A percentile compares a stretch with the other conserved stretches of the same genome.
Conservation (phyloP, 2,888 invertebrate species). For the Cosmorhoe ocellata region DNA sequence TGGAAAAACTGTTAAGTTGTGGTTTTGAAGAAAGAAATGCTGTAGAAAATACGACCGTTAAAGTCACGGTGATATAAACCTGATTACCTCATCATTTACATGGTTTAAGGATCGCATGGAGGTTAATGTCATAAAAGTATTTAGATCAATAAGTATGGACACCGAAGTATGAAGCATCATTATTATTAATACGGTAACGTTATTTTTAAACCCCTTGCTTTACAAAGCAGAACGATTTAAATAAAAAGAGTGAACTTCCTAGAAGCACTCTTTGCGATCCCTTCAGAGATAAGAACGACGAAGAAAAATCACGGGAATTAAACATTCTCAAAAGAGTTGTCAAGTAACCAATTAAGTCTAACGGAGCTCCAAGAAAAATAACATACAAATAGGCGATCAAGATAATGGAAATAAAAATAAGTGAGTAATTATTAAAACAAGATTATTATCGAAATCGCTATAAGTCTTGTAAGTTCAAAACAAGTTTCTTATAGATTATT, state of each 20-base stretch:
- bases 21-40: neutral
- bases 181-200: neutral
- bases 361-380: slow-evolving; percentile 65
- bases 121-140: no score
- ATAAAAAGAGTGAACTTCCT: slow-evolving; percentile 41
- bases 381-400: slow-evolving; percentile 75
- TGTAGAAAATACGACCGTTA: neutral
- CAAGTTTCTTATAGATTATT: slow-evolving; percentile 75
- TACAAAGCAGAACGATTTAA: slow-evolving; percentile 37
- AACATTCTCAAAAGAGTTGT: slow-evolving; percentile 72
- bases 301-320: slow-evolving; percentile 71
- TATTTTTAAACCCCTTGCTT: neutral
- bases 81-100: no score
- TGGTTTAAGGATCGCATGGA: no score
- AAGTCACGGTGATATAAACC: no score
- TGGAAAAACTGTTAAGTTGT: neutral
- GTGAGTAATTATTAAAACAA: slow-evolving; percentile 78
- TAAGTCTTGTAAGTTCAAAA: slow-evolving; percentile 72
- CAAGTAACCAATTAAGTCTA: slow-evolving; percentile 69
- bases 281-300: slow-evolving; percentile 58
- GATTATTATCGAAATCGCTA: slow-evolving; percentile 78
- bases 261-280: slow-evolving; percentile 51
- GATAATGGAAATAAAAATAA: slow-evolving; percentile 75
- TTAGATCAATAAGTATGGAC: no score
- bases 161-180: neutral